Evolutionary conservation across 1,140 invertebrate genomes (phyloP), one percentile per base, ranked within the genome.

Genomic region (Zaprionus ornatus): DNA sequence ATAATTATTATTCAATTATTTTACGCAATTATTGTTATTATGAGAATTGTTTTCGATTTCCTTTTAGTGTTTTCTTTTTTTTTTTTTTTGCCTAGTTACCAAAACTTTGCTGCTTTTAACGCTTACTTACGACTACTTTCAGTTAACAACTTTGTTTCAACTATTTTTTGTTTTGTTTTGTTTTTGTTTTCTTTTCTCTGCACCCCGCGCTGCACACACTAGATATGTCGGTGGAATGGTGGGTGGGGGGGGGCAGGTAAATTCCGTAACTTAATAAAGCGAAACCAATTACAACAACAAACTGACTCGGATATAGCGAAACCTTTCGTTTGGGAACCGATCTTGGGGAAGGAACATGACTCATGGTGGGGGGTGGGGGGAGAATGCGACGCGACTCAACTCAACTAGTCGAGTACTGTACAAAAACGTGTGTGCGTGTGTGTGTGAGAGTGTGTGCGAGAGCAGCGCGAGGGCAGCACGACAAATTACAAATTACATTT

Each of bases 111-210:
- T 61, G 56, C 74, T 67, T 60, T 79, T 74, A 87, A 80, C 80
- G 82, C 70, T 80, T 73, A 86, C 79, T 86, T 86, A 79, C 69
- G 80, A 77, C 63, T 87, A 86, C 83, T 76, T 88, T 87, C 84
- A 88, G 84, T 87, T 87, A 88, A 87, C 84, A 87, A 87, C 83
- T 83, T 88, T 77, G 80, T 74, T 86, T 79, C 80, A 85, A 85
- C 82, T 84, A 76, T 71, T 21, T 76, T 67, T 9, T 52, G 54
- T 54, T n/a, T 61, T 52, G 10, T n/a, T 63, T 32, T 61, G 29
- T 32, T 19, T 68, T 17, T 42, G 19, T 50, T 21, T 59, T 48
- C 5, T 66, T 48, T 66, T 40, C 32, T 59, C 6, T 42, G 52
- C 66, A 40, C 55, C 62, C 17, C 40, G 52, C 59, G 72, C 72